These are phyloP conservation scores for Steinernema khuongi DNA, from an alignment of 1,140 invertebrate species.

Conservation along the genomic window DNA sequence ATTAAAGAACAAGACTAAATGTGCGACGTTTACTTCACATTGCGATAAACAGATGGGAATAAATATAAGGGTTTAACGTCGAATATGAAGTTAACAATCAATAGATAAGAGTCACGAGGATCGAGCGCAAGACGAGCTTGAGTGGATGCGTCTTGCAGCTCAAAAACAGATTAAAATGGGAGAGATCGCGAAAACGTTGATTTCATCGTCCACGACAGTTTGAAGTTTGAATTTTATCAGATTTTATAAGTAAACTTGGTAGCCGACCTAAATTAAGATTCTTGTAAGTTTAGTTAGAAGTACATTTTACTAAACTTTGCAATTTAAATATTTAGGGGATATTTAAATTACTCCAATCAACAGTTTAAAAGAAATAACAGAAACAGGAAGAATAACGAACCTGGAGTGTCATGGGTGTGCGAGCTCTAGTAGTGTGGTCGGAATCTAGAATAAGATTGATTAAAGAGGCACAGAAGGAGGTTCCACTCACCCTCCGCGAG, in stretches of 20 bases:
- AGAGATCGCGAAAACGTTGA: conserved; percentile 16
- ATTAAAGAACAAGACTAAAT: not conserved
- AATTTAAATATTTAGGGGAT: not conserved
- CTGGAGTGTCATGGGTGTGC: not conserved
- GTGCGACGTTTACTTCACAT: not conserved
- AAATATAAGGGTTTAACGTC: not conserved
- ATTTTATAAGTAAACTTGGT: not conserved
- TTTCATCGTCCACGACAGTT: conserved; percentile 7
- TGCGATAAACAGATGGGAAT: not conserved
- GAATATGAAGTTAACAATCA: not conserved
- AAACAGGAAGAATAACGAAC: not conserved
- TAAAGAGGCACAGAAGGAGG: not conserved
- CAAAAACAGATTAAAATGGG: conserved; percentile 2
- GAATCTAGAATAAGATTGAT: not conserved
- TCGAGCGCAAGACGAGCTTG: not conserved
- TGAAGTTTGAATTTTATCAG: not conserved
- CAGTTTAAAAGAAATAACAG: too few relatives aligned
- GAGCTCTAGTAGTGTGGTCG: not conserved
- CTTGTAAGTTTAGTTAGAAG: not conserved
- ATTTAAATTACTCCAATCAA: not conserved
- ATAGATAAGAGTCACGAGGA: not conserved
- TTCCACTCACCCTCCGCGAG: not conserved
- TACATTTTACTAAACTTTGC: not conserved
- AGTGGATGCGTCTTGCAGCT: not conserved
- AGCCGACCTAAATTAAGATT: conserved; percentile 10